phyloP scores from a whole-genome alignment of 2,888 invertebrate genomes.

The Sesia bembeciformis region DNA sequence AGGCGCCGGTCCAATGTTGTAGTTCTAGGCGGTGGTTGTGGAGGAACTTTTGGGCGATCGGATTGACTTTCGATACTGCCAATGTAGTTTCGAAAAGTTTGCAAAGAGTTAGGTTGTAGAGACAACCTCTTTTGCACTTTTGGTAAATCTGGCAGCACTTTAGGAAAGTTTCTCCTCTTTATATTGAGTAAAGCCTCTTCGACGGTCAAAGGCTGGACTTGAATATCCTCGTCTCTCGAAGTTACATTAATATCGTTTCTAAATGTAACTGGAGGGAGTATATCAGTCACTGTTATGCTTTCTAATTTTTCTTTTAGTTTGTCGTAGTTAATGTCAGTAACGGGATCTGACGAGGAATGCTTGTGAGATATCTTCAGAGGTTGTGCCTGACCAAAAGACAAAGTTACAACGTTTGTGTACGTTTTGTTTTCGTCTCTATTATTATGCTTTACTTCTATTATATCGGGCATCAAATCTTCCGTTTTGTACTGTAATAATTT shows the following conservation, averaged over 20 bases:
- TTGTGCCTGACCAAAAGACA: constrained; percentile 38
- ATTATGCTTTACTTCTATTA: constrained; percentile 7
- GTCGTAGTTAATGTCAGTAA: constrained; percentile 73
- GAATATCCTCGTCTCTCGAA: constrained; percentile 73
- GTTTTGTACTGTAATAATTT: constrained; percentile 58
- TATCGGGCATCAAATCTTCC: constrained; percentile 36
- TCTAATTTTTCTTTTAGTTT: constrained; percentile 43
- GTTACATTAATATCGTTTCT: constrained; percentile 84
- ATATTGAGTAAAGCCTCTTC: constrained; percentile 83
- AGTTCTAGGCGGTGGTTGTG: constrained; percentile 84
- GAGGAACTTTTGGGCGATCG: constrained; percentile 69
- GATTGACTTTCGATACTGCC: constrained; percentile 37
- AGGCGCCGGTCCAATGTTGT: constrained; percentile 78
- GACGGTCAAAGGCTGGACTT: constrained; percentile 65
- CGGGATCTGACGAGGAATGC: constrained; percentile 81
- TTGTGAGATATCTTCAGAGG: constrained; percentile 75
- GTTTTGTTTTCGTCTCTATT: constrained; percentile 26
- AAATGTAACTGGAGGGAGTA: constrained; percentile 60
- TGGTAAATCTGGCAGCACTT: constrained; percentile 87
- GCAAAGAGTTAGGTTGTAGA: constrained; percentile 72
- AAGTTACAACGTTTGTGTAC: constrained; percentile 53
- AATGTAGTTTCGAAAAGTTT: constrained; percentile 46
- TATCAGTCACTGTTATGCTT: constrained; percentile 30
- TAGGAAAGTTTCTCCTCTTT: constrained; percentile 86
- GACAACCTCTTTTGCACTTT: constrained; percentile 76